A percentile compares a stretch with the other conserved stretches of the same genome.
phyloP scores from a whole-genome alignment of 1,140 invertebrate species.

The Coelopa frigida region DNA sequence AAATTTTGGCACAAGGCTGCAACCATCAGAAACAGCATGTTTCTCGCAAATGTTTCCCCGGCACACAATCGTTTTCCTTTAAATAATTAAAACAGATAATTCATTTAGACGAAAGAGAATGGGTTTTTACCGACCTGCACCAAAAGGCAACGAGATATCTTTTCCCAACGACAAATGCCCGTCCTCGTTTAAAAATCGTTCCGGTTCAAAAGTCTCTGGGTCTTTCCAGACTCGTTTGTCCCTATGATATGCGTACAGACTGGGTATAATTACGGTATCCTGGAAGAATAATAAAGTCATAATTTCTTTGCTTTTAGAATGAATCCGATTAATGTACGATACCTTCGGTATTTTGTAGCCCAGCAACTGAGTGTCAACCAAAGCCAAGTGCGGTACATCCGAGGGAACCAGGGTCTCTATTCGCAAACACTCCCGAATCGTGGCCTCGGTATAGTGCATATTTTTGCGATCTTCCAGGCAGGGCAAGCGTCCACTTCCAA shows the following conservation, averaged over 20 bases:
- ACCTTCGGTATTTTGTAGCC: constrained; percentile 52
- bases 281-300: constrained; percentile 18
- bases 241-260: constrained; percentile 49
- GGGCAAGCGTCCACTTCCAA: constrained; percentile 55
- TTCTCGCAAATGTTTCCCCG: constrained; percentile 64
- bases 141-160: constrained; percentile 51
- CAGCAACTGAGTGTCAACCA: constrained; percentile 40
- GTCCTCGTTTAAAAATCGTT: constrained; percentile 46
- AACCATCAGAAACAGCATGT: constrained; percentile 59
- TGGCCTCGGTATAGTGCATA: constrained; percentile 54
- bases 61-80: constrained; percentile 62
- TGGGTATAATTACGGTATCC: constrained; percentile 45
- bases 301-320: neutral
- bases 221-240: constrained; percentile 58
- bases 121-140: constrained; percentile 49
- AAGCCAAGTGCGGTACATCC: constrained; percentile 48
- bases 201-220: constrained; percentile 63
- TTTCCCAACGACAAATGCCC: constrained; percentile 32
- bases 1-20: constrained; percentile 60
- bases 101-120: no score
- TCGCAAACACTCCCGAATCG: constrained; percentile 52
- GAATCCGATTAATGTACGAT: constrained; percentile 10
- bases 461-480: constrained; percentile 55
- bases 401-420: constrained; percentile 52
- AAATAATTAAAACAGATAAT: constrained; percentile 19